Base-by-base conservation (phyloP, 2,888 invertebrate species). In the Drosophila subsilvestris region DNA sequence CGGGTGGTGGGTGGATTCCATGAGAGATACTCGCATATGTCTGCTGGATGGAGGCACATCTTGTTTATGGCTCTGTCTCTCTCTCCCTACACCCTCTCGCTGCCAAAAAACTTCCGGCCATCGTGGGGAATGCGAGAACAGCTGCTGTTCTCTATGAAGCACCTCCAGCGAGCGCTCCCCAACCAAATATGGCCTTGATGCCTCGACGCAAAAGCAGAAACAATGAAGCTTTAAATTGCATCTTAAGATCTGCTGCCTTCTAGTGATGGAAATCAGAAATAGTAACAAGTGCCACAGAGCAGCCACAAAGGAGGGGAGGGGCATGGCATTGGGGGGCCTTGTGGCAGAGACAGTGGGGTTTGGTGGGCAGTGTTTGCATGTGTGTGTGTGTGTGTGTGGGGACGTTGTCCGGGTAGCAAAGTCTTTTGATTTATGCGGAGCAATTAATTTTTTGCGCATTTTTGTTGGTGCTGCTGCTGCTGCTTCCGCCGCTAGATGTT, bases 361-460 rank as follows among this genome's bases (percentile, higher is more conserved):
- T 6, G 25, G 22, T 32, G 22, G 53, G 10, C 17, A 42, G 17
- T 14, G 50, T 9, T 12, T 7, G 37, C 14, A 49, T 9, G 10
- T 17, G 60, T 29, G 56, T 22, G 1, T 20, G 20, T 20, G 20
- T 20, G 20, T 20, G 20, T 20, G 20, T 22, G 42, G 22, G 49
- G 42, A 54, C 37, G 29, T 37, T 37, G 63, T 25, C 32, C 60
- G 57, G 37, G 54, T 25, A 59, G 82, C 78, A 82, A 89, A 86
- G 76, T 75, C 83, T 88, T 89, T 88, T 90, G 89, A 89, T 89
- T 89, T 89, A 89, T 89, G 87, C 76, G 68, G 79, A 86, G 84
- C 88, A 89, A 89, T 89, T 89, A 89, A 89, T 89, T 90, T 89
- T 88, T 89, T 88, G 85, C 89, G 67, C 85, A 87, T 84, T 84